Evolutionary conservation across 2,113 vertebrate species (phyloP), one percentile per base, ranked within the genome.

Genomic region (Gasterosteus nipponicus): DNA sequence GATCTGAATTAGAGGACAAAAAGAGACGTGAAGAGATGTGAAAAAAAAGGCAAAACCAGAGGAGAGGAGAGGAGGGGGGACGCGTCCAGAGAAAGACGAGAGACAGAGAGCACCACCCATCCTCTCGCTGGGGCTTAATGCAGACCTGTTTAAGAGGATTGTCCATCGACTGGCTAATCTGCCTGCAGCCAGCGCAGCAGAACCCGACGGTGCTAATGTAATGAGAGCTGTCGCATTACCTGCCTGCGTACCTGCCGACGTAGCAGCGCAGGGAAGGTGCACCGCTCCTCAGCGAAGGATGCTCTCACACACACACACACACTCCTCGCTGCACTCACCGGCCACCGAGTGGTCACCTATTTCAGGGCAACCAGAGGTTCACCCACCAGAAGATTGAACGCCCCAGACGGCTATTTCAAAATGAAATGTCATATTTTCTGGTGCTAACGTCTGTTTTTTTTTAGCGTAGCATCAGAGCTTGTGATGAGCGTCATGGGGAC

Each of bases 101-200:
- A 63, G 33, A 79, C 74, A 71, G 51, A 72, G 65, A 83, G 63
- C 80, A 72, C 61, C 80, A 72, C 57, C 73, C 79, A 82, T 85
- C 78, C 81, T 89, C 86, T 91, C 81, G 54, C 74, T 75, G 75
- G 75, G 87, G 93, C 89, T 94, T 94, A 91, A 88, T 42, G 68
- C 78, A 83, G 92, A 91, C 92, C 82, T 75, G 63, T 94, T 93
- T 95, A 95, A 95, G 92, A 93, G 93, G 94, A 95, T 95, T 94
- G 85, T 78, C 74, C 82, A 81, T 76, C 53, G 63, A 84, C 91
- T 84, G 63, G 85, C 87, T 95, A 94, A 95, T 95, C 93, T 87
- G 62, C 84, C 88, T 86, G 76, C 84, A 83, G 75, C 92, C 88
- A 91, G 90, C 93, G 3, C 93, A 94, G 94, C 93, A 90, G 89